Evolutionary conservation across 1,140 invertebrate species (phyloP), one percentile per base, ranked within the genome.

Genomic region (Anastrepha obliqua): DNA sequence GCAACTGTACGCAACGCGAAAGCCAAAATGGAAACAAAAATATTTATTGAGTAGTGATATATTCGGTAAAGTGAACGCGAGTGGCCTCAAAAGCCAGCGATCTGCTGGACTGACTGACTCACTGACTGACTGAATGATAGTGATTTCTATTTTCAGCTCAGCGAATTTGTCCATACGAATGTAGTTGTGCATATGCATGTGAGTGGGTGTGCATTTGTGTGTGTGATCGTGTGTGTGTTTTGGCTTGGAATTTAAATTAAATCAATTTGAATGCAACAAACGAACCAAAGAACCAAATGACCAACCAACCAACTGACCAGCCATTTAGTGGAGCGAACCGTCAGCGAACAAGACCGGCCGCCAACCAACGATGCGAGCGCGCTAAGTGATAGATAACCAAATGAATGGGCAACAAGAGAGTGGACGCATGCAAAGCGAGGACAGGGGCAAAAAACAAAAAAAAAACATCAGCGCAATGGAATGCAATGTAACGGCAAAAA

Each of bases 51-150:
- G 74, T 42, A 81, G n/a, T 81, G 74, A 29, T 60, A 11, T 60
- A 44, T 59, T 65, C 20, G 55, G 5, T 86, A 42, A 20, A 62
- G 39, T 65, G 90, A 90, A 92, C 91, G 91, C 88, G 89, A 91
- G 91, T 90, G 89, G 90, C 91, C 89, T 88, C 90, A 90, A 87
- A 90, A 86, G 62, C 85, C 85, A 60, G 20, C 44, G 85, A 44
- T 60, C 85, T 62, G 42, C n/a, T 42, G 59, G 3, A 44, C 58
- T 51, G 59, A 42, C 85, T 59, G 0, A 13, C 29, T 29, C 0
- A 29, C 11, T 78, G 70, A 51, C 39, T 78, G 70, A 17, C 85
- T 47, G 74, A 81, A 81, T 55, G 47, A 81, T 42, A 81, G 47
- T 17, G 67, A 8, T 55, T 7, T 67, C 60, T 62, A n/a, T 62